Percentiles rank a stretch among this genome's conserved stretches.
These are phyloP conservation scores for Thereva unica DNA, from an alignment of 2,888 invertebrate genomes.

Conservation along the genomic window DNA sequence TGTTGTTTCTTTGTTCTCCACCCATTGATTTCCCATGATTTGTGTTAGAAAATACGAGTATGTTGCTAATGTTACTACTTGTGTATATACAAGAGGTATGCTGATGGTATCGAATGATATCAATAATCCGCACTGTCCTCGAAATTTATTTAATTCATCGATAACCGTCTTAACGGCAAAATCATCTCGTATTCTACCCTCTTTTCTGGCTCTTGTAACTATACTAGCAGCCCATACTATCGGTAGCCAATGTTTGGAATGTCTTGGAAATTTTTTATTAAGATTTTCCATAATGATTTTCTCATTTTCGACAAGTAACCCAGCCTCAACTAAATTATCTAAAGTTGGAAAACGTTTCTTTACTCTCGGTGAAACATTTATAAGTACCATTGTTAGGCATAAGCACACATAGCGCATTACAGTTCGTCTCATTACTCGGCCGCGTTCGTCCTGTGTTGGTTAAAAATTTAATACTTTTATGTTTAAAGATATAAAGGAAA, in stretches of 20 bases:
- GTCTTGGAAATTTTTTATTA: conserved; percentile 79
- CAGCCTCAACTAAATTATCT: conserved; percentile 82
- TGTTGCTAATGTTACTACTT: conserved; percentile 89
- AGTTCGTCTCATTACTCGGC: conserved; percentile 79
- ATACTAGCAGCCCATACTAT: conserved; percentile 92
- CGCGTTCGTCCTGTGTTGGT: conserved; percentile 70
- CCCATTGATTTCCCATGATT: conserved; percentile 88
- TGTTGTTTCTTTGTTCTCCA: conserved; percentile 62
- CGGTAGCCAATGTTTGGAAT: conserved; percentile 88
- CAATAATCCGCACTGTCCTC: conserved; percentile 76
- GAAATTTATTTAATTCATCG: conserved; percentile 83
- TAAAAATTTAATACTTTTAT: conserved; percentile 8
- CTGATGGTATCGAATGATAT: conserved; percentile 77
- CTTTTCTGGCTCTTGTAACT: conserved; percentile 85
- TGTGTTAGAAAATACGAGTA: conserved; percentile 90
- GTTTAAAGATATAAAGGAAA: background rate
- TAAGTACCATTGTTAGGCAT: conserved; percentile 84
- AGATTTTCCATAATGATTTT: conserved; percentile 76
- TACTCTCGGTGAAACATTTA: conserved; percentile 84
- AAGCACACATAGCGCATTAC: conserved; percentile 83
- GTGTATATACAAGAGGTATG: conserved; percentile 81
- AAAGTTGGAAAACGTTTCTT: conserved; percentile 87
- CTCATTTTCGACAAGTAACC: conserved; percentile 80
- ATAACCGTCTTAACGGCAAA: conserved; percentile 91
- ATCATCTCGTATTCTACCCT: conserved; percentile 86